Evolutionary conservation across 2,113 vertebrate species (phyloP).

Genomic region (Orthochromis indermauri): DNA sequence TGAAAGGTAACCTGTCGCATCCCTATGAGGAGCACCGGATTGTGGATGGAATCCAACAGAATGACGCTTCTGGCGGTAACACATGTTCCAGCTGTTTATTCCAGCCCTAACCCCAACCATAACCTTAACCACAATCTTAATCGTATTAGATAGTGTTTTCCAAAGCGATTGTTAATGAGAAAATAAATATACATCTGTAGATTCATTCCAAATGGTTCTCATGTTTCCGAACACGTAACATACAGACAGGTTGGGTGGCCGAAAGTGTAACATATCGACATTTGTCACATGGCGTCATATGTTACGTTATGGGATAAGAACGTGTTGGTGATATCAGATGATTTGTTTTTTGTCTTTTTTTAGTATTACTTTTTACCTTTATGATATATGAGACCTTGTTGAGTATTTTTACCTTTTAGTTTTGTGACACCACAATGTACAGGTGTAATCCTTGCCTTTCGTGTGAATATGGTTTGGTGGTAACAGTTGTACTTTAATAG

Average conservation of each 20-base stretch:
- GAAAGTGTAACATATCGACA: neutral
- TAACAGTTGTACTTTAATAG: neutral
- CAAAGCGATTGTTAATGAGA: neutral
- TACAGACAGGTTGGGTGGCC: neutral
- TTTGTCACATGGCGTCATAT: neutral
- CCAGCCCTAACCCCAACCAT: neutral
- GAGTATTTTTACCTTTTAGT: neutral
- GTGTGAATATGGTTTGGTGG: neutral
- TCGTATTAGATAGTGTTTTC: neutral
- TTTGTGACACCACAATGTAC: neutral
- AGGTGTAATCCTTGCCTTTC: neutral
- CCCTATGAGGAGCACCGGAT: neutral
- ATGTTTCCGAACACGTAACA: neutral
- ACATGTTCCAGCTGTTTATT: neutral
- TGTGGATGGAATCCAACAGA: neutral
- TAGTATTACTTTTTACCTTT: neutral
- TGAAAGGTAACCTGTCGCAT: neutral
- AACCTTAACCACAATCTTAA: neutral
- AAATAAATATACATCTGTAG: neutral
- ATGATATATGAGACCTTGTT: neutral
- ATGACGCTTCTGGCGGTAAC: rapidly evolving
- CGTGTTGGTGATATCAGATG: neutral
- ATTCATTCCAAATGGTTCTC: neutral
- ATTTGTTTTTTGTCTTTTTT: neutral
- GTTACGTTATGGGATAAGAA: neutral